These are phyloP conservation scores for Holocentrus rufus DNA, from an alignment of 2,797 vertebrate genomes.

Conservation along the genomic window DNA sequence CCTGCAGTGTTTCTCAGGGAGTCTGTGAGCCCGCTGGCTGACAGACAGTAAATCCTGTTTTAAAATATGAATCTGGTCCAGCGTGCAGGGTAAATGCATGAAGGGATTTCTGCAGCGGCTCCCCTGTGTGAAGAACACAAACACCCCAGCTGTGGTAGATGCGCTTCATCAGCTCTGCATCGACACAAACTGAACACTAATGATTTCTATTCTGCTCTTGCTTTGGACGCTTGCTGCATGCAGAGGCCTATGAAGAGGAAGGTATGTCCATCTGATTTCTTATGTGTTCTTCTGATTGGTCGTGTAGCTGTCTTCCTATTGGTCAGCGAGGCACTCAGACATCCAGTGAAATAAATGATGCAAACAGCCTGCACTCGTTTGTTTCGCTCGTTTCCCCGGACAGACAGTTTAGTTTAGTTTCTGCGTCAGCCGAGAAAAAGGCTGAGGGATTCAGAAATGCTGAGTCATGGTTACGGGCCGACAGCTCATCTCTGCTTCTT, in stretches of 20 bases:
- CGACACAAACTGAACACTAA: conserved; percentile 63
- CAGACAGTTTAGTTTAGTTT: conserved; percentile 9
- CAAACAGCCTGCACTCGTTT: no score
- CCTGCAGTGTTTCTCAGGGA: neutral
- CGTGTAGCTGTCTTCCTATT: conserved; percentile 23
- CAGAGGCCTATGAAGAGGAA: conserved; percentile 87
- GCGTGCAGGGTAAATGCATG: conserved; percentile 11
- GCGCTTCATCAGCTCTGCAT: conserved; percentile 64
- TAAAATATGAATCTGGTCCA: no score
- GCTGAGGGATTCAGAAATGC: conserved; percentile 70
- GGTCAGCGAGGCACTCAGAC: neutral
- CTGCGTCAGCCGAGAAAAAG: conserved; percentile 35
- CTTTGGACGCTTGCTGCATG: conserved; percentile 86
- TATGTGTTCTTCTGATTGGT: conserved; percentile 52
- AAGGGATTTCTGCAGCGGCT: conserved; percentile 47
- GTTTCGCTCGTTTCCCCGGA: neutral
- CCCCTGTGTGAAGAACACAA: neutral
- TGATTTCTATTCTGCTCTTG: conserved; percentile 83
- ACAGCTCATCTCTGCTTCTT: conserved; percentile 78
- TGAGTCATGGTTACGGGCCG: conserved; percentile 42
- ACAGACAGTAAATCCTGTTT: neutral
- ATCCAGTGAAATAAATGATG: neutral
- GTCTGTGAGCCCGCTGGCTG: neutral
- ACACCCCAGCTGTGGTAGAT: conserved; percentile 64
- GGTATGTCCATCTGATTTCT: conserved; percentile 79